These are phyloP conservation scores for Xestia xanthographa DNA, from an alignment of 2,888 invertebrate species.

Conservation along the genomic window DNA sequence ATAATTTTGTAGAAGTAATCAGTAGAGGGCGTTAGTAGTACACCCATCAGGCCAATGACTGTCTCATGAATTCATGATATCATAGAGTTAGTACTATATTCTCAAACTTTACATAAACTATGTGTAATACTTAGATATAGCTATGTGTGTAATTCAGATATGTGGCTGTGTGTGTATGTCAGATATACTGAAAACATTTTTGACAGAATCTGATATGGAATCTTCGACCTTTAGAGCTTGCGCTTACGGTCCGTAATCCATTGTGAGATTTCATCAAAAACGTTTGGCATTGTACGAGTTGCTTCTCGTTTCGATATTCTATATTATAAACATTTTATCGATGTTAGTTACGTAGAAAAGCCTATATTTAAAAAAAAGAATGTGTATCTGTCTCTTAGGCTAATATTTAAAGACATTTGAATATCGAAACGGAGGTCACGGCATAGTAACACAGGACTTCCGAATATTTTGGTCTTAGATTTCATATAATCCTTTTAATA, in stretches of 20 bases:
- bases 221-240: constrained; percentile 34
- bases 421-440: constrained; percentile 47
- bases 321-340: constrained; percentile 35
- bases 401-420: constrained; percentile 35
- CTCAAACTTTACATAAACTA: constrained; percentile 71
- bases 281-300: constrained; percentile 17
- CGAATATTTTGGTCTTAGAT: constrained; percentile 59
- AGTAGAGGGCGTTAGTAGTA: constrained; percentile 62
- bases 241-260: constrained; percentile 37
- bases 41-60: constrained; percentile 72
- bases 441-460: constrained; percentile 44
- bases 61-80: constrained; percentile 71
- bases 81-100: constrained; percentile 73
- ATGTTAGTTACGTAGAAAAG: constrained; percentile 52
- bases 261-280: constrained; percentile 38
- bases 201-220: constrained; percentile 28
- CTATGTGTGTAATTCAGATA: constrained; percentile 66
- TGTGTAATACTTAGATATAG: constrained; percentile 72
- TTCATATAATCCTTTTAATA: constrained; percentile 25
- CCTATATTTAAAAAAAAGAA: constrained; percentile 11
- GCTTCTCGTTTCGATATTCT: constrained; percentile 51
- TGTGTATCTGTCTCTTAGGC: background rate
- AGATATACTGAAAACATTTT: constrained; percentile 20
- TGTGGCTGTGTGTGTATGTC: constrained; percentile 62
- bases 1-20: constrained; percentile 62